Evolutionary conservation across 2,888 invertebrate genomes (phyloP), one percentile per base, ranked within the genome.

Genomic region (Athalia rosae): DNA sequence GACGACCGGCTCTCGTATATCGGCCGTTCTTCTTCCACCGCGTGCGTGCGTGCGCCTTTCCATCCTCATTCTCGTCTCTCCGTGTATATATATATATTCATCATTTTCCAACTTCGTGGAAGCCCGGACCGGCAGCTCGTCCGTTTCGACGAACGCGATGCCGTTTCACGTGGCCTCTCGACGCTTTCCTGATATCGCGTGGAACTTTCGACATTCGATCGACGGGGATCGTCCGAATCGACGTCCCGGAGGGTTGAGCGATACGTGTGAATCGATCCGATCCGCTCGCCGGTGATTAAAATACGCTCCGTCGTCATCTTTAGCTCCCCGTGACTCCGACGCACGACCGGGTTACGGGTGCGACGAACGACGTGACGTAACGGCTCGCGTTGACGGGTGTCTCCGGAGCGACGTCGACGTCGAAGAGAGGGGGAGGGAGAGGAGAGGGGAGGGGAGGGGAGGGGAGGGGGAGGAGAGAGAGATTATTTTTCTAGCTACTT

Each of bases 401-500:
- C 28, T 28, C 28, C 28, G 28, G 28, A 28, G 28, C 28, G 28
- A 28, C 28, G 28, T 28, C 28, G 28, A 28, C 28, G n/a, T n/a
- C n/a, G 2, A 2, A 28, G 28, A 28, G 28, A 28, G n/a, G 28
- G 53, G 9, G 9, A 6, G 28, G 69, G n/a, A 15, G 69, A 13
- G 50, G 9, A 9, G 13, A 50, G 66, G 48, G 28, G n/a, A n/a
- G n/a, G n/a, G 2, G 2, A 28, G 28, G 28, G 28, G 28, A n/a
- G 28, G 53, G 9, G 9, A 6, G 28, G 69, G 69, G 15, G 69
- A 13, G 50, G 9, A 9, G 13, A 50, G 66, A 48, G 28, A 69
- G 67, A 77, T 77, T 77, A 77, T 77, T 77, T 77, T 77, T 77
- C 77, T 69, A 77, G 77, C 67, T 69, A 77, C 58, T 77, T 77